Evolutionary conservation across 2,113 vertebrate genomes (phyloP).

Genomic region (Heptranchias perlo): DNA sequence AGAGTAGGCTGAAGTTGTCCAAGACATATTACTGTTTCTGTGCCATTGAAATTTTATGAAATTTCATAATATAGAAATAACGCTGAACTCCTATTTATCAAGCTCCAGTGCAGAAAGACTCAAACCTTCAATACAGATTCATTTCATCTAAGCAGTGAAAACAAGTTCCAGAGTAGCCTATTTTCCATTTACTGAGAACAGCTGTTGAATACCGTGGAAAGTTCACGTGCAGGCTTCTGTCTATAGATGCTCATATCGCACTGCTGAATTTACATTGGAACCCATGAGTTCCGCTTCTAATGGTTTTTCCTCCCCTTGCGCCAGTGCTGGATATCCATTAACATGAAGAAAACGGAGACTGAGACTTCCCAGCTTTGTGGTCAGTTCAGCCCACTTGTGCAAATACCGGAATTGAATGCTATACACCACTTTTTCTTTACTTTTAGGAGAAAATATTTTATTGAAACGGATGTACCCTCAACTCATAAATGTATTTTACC

Average conservation of each 20-base stretch:
- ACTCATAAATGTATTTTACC: background rate
- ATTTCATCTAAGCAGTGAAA: background rate
- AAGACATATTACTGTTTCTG: background rate
- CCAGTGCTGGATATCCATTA: too few species aligned
- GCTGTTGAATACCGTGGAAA: background rate
- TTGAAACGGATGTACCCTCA: background rate
- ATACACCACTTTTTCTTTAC: too few species aligned
- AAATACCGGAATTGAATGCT: too few species aligned
- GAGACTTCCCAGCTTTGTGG: too few species aligned
- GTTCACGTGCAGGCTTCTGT: background rate
- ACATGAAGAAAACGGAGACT: too few species aligned
- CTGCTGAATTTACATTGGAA: background rate
- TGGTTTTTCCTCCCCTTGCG: background rate
- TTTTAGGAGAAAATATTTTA: background rate
- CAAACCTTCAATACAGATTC: background rate
- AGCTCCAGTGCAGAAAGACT: background rate
- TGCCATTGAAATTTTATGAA: background rate
- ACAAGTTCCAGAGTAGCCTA: background rate
- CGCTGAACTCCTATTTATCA: background rate
- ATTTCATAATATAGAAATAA: background rate
- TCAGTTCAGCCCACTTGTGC: too few species aligned
- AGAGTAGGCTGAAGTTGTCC: background rate
- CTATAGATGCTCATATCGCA: background rate
- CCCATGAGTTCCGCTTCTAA: background rate
- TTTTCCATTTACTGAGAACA: background rate